phyloP scores from a whole-genome alignment of 2,113 vertebrate genomes.

The Hoplias malabaricus region DNA sequence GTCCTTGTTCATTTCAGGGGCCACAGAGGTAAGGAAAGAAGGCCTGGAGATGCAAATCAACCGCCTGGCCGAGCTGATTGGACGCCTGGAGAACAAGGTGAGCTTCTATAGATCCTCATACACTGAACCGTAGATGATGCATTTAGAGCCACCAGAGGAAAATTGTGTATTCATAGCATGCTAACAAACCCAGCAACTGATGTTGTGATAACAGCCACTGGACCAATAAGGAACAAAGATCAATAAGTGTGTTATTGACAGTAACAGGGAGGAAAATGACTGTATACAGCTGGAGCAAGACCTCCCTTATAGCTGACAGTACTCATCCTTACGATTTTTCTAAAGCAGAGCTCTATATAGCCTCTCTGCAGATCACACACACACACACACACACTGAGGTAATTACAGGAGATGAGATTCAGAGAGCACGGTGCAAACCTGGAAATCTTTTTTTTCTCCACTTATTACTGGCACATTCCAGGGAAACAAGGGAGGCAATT shows the following conservation, averaged over 20 bases:
- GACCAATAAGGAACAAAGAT: background rate
- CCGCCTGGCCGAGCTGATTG: slow-evolving; percentile 89
- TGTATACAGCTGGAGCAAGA: background rate
- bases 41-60: slow-evolving; percentile 90
- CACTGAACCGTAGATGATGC: background rate
- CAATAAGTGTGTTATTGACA: background rate
- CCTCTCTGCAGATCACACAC: slow-evolving; percentile 8
- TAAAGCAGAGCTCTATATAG: slow-evolving; percentile 1
- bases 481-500: slow-evolving; percentile 46
- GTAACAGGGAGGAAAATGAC: background rate
- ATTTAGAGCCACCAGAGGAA: background rate
- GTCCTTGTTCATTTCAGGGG: slow-evolving; percentile 61
- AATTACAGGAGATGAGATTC: slow-evolving; percentile 35
- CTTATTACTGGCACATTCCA: slow-evolving; percentile 35
- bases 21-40: slow-evolving; percentile 82
- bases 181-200: background rate
- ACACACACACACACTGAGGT: background rate
- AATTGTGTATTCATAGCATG: background rate
- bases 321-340: background rate
- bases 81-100: slow-evolving; percentile 95
- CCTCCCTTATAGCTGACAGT: background rate
- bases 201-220: background rate
- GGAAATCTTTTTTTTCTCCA: slow-evolving; percentile 13
- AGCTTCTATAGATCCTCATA: background rate
- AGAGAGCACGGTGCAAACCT: slow-evolving; percentile 14